Evolutionary conservation across 1,140 invertebrate species (phyloP), one percentile per base, ranked within the genome.

Genomic region (Pogonomyrmex barbatus): DNA sequence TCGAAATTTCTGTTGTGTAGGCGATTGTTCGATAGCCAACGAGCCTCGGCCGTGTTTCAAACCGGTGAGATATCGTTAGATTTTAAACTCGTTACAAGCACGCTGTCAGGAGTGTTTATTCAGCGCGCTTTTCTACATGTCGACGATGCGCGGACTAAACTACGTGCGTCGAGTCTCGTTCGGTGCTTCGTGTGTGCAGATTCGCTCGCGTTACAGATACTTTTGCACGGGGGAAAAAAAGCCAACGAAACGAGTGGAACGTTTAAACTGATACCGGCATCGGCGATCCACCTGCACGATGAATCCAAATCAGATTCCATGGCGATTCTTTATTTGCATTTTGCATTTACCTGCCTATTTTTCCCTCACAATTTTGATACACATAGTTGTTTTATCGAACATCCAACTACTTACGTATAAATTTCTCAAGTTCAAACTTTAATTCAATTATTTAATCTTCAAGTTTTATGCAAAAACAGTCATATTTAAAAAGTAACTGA

Each of bases 231-330:
- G 17, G n/a, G n/a, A n/a, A 56, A 77, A 54, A 84, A 84, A 33
- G 12, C 63, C 42, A 39, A 30, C 62, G 77, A 52, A 73, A 85
- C 84, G 71, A 89, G 63, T 73, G 47, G 76, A 67, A 63, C 70
- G 86, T 89, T 76, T 87, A 83, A 83, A 83, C 60, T 71, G 68
- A 75, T 71, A 60, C 79, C 12, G 68, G 68, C 50, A 56, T 78
- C 67, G 88, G 60, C 88, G 85, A 84, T 84, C 71, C 88, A 78
- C 81, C 78, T 89, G 86, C 88, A 67, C 88, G 71, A 63, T 88
- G 88, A 89, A 89, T 89, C 73, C 88, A 87, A 89, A 88, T 88
- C 87, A 81, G 77, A 89, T 89, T 89, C 68, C 73, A 75, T 85
- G 85, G 56, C 73, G 60, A 83, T 79, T 81, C 76, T 89, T 87